A percentile compares a stretch with the other conserved stretches of the same genome.
Conservation (phyloP, 2,888 invertebrate species). For the Epinotia nisella region DNA sequence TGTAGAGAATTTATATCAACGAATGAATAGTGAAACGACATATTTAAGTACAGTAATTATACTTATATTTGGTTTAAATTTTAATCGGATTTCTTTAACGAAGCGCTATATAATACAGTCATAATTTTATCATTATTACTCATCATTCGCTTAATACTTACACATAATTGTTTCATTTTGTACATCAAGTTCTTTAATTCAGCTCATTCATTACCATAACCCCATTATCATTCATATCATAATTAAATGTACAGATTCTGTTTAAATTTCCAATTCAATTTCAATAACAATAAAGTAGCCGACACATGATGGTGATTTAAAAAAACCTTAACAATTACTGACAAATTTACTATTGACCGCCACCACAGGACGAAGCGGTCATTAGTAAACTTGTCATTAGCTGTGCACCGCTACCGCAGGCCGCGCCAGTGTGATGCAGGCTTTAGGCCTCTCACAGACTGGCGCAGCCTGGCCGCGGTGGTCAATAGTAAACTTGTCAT, state of each 20-base stretch:
- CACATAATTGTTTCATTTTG: not conserved
- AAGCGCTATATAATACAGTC: not conserved
- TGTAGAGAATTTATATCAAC: not conserved
- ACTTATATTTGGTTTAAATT: not conserved
- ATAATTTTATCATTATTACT: not conserved
- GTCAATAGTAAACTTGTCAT: too few relatives aligned
- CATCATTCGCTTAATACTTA: not conserved
- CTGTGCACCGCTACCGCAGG: too few relatives aligned
- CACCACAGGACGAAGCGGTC: too few relatives aligned
- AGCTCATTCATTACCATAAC: not conserved
- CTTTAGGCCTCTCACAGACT: too few relatives aligned
- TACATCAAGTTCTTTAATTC: not conserved
- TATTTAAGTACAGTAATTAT: too few relatives aligned
- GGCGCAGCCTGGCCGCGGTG: too few relatives aligned
- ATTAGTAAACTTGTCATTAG: too few relatives aligned
- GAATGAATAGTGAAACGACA: not conserved
- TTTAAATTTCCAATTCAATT: not conserved
- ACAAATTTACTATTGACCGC: too few relatives aligned
- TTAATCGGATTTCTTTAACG: not conserved
- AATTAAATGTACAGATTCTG: not conserved
- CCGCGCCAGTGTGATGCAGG: too few relatives aligned
- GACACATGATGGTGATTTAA: too few relatives aligned
- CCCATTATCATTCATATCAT: slow-evolving; percentile 4
- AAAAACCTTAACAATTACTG: too few relatives aligned
- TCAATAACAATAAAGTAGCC: not conserved